Evolutionary conservation across 2,888 invertebrate species (phyloP).

Genomic region (Eucriotettix oculatus): DNA sequence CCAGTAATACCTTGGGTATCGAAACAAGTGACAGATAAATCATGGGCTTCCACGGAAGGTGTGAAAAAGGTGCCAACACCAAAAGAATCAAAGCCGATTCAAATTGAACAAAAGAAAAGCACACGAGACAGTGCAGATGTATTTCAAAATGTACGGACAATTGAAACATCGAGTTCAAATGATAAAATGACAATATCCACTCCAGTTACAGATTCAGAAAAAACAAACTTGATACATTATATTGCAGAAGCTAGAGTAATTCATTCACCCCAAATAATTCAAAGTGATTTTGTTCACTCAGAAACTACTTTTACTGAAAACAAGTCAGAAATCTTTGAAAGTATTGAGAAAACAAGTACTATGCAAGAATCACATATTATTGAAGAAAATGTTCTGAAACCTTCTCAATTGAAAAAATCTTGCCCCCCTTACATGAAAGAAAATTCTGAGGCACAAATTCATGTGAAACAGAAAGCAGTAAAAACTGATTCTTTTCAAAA

Average conservation of each 20-base stretch:
- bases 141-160: background rate
- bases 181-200: too few relatives aligned
- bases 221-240: background rate
- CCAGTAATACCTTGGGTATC: conserved; percentile 21
- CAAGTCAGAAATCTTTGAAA: background rate
- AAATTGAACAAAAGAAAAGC: background rate
- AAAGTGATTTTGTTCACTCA: background rate
- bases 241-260: background rate
- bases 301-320: background rate
- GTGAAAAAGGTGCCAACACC: background rate
- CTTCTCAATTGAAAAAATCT: conserved; percentile 30
- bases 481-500: conserved; percentile 1
- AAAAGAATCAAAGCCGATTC: background rate
- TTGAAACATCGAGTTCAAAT: background rate
- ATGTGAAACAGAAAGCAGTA: conserved; percentile 26
- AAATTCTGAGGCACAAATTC: conserved; percentile 29
- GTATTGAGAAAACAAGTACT: background rate
- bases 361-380: conserved; percentile 15
- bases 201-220: background rate
- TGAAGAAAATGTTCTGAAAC: conserved; percentile 26
- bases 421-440: conserved; percentile 27
- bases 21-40: conserved; percentile 24
- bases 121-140: background rate
- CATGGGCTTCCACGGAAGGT: conserved; percentile 21
- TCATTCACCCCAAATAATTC: background rate